Conservation (phyloP, 2,113 vertebrate species). For the Toxostoma redivivum region DNA sequence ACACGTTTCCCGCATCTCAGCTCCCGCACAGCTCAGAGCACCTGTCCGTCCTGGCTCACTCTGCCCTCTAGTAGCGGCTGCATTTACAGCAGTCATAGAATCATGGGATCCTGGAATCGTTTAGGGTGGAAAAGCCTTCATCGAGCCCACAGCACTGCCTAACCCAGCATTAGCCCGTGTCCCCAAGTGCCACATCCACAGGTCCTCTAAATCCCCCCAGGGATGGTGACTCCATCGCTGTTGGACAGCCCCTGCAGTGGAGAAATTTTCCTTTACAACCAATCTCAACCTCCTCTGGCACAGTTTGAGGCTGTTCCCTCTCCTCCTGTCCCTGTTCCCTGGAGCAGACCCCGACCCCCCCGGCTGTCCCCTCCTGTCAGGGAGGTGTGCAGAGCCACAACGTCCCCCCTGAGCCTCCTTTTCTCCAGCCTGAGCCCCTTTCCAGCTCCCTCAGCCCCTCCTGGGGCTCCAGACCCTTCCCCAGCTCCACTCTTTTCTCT, state of each 20-base stretch:
- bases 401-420: neutral
- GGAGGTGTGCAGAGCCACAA: neutral
- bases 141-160: neutral
- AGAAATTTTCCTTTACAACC: neutral
- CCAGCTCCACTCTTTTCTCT: accelerated
- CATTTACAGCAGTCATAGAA: accelerated
- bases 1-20: neutral
- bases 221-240: neutral
- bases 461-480: neutral
- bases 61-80: neutral
- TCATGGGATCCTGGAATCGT: accelerated
- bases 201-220: neutral
- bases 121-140: neutral
- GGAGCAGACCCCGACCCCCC: neutral
- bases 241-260: no score
- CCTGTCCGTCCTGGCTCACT: neutral
- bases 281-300: neutral
- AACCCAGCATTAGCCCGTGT: accelerated
- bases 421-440: neutral
- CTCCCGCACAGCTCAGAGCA: neutral
- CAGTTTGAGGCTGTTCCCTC: accelerated
- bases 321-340: neutral
- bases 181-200: neutral
- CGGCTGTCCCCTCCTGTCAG: neutral
- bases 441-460: accelerated